Percentiles rank a stretch among this genome's conserved stretches.
Conservation (phyloP, 2,113 vertebrate species). For the Sinocyclocheilus anshuiensis region DNA sequence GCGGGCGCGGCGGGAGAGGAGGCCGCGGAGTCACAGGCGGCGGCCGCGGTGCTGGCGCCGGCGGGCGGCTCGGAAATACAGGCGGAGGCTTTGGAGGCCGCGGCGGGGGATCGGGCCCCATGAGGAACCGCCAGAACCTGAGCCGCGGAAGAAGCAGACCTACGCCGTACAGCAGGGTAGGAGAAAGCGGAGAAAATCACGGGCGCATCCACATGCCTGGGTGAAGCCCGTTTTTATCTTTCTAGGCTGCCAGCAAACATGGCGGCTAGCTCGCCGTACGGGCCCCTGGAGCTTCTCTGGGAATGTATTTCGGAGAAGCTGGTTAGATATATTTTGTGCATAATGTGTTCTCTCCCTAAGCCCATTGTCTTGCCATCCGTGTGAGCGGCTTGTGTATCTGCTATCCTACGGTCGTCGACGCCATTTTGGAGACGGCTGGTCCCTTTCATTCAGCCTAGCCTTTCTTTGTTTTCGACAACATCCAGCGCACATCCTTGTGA, state of each 20-base stretch:
- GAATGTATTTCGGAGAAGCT: conserved; percentile 45
- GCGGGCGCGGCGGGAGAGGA: conserved; percentile 75
- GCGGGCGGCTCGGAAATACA: conserved; percentile 77
- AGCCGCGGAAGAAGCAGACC: conserved; percentile 87
- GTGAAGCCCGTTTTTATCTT: conserved; percentile 67
- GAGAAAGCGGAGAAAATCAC: conserved; percentile 72
- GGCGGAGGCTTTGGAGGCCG: conserved; percentile 80
- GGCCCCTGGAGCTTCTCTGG: conserved; percentile 67
- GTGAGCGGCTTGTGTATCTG: conserved; percentile 60
- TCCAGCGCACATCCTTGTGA: not conserved
- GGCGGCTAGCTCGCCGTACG: conserved; percentile 58
- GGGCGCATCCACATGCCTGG: conserved; percentile 72
- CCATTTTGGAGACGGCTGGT: conserved; percentile 76
- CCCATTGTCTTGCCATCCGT: conserved; percentile 57
- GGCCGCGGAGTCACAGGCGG: conserved; percentile 79
- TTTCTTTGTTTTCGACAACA: conserved; percentile 40
- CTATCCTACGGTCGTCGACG: conserved; percentile 60
- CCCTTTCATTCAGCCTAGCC: conserved; percentile 55
- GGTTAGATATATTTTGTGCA: conserved; percentile 66
- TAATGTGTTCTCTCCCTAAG: conserved; percentile 68
- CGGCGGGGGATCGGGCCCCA: conserved; percentile 76
- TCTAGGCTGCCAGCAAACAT: conserved; percentile 68
- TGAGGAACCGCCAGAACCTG: conserved; percentile 82
- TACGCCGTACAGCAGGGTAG: conserved; percentile 92
- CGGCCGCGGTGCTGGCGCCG: conserved; percentile 75